Evolutionary conservation across 1,140 invertebrate species (phyloP), one percentile per base, ranked within the genome.

Genomic region (Amphibalanus amphitrite): DNA sequence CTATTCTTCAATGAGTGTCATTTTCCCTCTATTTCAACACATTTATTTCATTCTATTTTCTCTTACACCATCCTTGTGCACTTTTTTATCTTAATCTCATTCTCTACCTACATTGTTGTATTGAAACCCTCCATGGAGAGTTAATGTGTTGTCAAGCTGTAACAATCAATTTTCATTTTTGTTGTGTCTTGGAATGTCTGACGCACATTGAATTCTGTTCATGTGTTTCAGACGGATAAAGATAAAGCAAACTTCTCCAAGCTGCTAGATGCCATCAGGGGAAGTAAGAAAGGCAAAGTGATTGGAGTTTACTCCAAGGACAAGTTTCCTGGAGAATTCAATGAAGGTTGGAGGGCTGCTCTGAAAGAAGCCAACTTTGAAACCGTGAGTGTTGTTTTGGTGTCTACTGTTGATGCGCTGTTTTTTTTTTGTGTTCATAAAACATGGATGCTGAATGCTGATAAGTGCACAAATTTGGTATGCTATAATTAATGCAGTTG

Each of bases 241-340:
- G 95, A 99, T 79, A 92, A 94, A 80, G 88, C 87, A 28, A 98
- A 98, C 81, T 97, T 95, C 82, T 85, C 86, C 71, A 94, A 92
- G 79, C 82, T 99, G 1, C 86, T 96, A 69, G 85, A 88, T 75
- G 86, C 87, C 28, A 90, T 98, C 70, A 92, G 92, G 81, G 85
- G 86, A 72, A 95, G 93, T 74, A 92, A 92, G 81, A 89, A 89
- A 73, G 95, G 95, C 17, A 93, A 93, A 83, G 88, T 85, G 8
- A 79, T 97, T 67, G 96, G 96, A n/a, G 86, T 95, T 23, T 98
- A 98, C 82, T 81, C 84, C 0, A 98, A 98, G 83, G 96, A 98
- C 80, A 92, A 92, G 74, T 96, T 93, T 79, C 87, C 89, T 25
- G 93, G 94, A 23, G 89, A 93, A 71, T 97, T 98, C 79, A 89